Conservation (phyloP, 2,888 invertebrate genomes). For the Mellilla xanthometata region DNA sequence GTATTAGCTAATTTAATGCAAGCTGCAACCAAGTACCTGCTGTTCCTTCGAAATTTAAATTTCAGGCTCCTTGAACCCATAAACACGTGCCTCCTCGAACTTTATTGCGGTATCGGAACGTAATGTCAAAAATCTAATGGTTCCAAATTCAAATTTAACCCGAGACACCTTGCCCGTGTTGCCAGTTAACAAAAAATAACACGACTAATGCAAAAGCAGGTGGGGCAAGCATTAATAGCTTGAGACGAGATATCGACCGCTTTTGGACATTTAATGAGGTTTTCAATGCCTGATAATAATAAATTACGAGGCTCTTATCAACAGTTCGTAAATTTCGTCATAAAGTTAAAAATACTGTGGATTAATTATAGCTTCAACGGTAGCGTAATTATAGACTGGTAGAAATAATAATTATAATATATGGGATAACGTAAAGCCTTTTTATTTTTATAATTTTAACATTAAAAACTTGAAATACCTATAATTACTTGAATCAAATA, state of each 20-base stretch:
- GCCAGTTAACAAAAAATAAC: slow-evolving; percentile 49
- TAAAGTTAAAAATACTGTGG: no score
- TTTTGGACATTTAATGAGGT: slow-evolving; percentile 24
- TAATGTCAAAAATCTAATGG: slow-evolving; percentile 44
- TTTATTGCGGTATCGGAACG: slow-evolving; percentile 1
- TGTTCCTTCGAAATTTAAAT: slow-evolving; percentile 2
- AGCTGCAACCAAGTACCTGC: not conserved
- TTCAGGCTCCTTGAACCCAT: not conserved
- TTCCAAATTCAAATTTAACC: slow-evolving; percentile 49
- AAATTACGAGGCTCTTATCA: slow-evolving; percentile 14
- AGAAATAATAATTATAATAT: no score
- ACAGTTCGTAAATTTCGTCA: slow-evolving; percentile 6
- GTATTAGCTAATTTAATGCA: slow-evolving; percentile 5
- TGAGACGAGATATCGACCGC: slow-evolving; percentile 27
- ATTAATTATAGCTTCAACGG: no score
- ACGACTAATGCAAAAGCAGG: slow-evolving; percentile 60
- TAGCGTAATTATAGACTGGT: no score
- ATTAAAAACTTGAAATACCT: no score
- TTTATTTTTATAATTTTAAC: no score
- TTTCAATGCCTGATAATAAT: slow-evolving; percentile 13
- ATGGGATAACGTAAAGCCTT: no score
- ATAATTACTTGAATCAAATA: no score
- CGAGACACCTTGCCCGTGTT: slow-evolving; percentile 60
- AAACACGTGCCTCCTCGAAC: slow-evolving; percentile 7
- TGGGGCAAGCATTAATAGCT: slow-evolving; percentile 42